phyloP scores from a whole-genome alignment of 1,140 invertebrate species.

The Teleopsis dalmanni region DNA sequence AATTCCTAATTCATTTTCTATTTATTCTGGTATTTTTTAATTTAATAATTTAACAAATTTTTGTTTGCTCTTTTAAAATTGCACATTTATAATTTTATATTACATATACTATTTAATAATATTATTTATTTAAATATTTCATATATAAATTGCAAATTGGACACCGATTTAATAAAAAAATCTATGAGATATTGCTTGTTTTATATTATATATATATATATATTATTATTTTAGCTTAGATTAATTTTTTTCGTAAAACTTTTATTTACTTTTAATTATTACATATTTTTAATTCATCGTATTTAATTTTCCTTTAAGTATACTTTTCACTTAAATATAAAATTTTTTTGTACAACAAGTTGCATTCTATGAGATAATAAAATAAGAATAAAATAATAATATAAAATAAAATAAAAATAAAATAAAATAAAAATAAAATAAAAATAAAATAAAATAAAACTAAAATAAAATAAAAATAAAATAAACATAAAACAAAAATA shows the following conservation, averaged over 20 bases:
- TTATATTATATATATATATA: neutral
- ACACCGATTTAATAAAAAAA: slow-evolving; percentile 8
- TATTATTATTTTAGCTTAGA: too few relatives aligned
- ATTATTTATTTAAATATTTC: too few relatives aligned
- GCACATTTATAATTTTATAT: too few relatives aligned
- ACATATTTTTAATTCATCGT: too few relatives aligned
- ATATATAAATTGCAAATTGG: too few relatives aligned
- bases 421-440: slow-evolving; percentile 16
- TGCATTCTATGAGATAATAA: neutral
- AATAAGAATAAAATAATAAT: neutral
- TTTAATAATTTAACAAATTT: slow-evolving; percentile 9
- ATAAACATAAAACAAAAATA: too few relatives aligned
- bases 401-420: slow-evolving; percentile 16
- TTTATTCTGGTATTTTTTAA: slow-evolving; percentile 9
- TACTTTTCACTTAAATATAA: too few relatives aligned
- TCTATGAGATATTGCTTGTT: slow-evolving; percentile 9
- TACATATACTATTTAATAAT: too few relatives aligned
- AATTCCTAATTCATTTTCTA: slow-evolving; percentile 10
- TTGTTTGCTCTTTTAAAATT: slow-evolving; percentile 10
- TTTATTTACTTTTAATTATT: too few relatives aligned
- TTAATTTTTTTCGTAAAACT: too few relatives aligned
- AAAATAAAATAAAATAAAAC: slow-evolving; percentile 22
- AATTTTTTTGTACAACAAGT: slow-evolving; percentile 10
- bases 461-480: slow-evolving; percentile 23
- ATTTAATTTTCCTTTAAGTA: too few relatives aligned